Percentiles rank a stretch among this genome's conserved stretches.
phyloP scores from a whole-genome alignment of 1,140 invertebrate species.

The Leucophenga varia region DNA sequence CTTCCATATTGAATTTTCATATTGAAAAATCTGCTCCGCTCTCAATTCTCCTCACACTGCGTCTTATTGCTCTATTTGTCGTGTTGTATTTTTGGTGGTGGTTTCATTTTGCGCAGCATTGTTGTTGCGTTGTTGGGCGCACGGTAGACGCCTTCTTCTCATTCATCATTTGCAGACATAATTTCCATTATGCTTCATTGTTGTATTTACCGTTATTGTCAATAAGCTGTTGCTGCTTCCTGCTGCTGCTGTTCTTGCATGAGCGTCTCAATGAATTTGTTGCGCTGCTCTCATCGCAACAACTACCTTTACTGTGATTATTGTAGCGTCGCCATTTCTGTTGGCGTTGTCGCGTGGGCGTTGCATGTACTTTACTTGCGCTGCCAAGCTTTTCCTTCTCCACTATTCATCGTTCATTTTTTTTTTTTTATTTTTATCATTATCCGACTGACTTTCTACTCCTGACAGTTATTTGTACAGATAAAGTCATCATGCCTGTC shows the following conservation, averaged over 20 bases:
- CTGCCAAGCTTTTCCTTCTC: neutral
- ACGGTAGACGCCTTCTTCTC: constrained; percentile 7
- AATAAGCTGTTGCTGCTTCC: constrained; percentile 4
- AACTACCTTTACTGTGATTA: too few relatives aligned
- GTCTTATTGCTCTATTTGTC: neutral
- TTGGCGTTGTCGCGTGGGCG: constrained; percentile 2
- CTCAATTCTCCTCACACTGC: neutral
- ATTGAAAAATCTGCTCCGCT: constrained; percentile 12
- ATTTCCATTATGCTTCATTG: too few relatives aligned
- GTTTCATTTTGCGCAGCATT: constrained; percentile 13
- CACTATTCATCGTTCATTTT: neutral
- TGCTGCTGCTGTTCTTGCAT: constrained; percentile 12
- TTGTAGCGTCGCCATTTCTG: neutral
- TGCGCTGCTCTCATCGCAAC: constrained; percentile 3
- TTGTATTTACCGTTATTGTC: constrained; percentile 8
- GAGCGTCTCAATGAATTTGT: constrained; percentile 15
- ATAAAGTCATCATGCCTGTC: constrained; percentile 50
- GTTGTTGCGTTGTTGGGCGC: constrained; percentile 21
- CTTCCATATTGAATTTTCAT: constrained; percentile 6
- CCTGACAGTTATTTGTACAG: constrained; percentile 52
- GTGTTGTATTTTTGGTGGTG: neutral
- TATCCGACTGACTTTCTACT: too few relatives aligned
- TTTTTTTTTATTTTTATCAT: constrained; percentile 13
- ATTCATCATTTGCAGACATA: constrained; percentile 20
- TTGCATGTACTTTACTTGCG: neutral